Evolutionary conservation across 2,888 invertebrate species (phyloP), one percentile per base, ranked within the genome.

Genomic region (Chrysolina oricalcia): DNA sequence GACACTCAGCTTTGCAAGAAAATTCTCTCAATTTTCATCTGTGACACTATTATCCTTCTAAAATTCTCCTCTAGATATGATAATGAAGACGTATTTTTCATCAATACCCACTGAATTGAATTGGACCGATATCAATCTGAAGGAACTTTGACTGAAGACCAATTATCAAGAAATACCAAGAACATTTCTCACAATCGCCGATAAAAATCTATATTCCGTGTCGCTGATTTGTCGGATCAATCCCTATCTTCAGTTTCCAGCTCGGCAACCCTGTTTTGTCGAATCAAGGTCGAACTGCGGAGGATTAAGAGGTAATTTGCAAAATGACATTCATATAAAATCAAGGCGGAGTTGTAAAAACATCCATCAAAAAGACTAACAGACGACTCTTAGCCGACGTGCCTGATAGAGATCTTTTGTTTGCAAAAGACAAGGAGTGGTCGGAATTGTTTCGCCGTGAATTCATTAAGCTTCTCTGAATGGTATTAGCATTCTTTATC

Each of bases 291-390:
- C 72, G 40, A 69, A 46, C 63, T 56, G 67, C 17, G 65, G 65
- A 69, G 70, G 75, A 70, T 62, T 70, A 64, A 64, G 64, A 75
- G 53, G 46, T 53, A 65, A 76, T 78, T 76, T 76, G 75, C 75
- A 75, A 71, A 75, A 63, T 78, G 78, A 78, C 78, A 78, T 73
- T 78, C 73, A 73, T 78, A 73, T 76, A 67, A 69, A 75, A 76
- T 64, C 73, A 43, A 70, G 75, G 75, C 68, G 78, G 70, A 46
- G 75, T 69, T 35, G 70, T 43, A 21, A 68, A 53, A 71, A 69
- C 66, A 70, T 73, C 73, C 67, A 75, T 77, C 74, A 69, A 72
- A 67, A 74, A 70, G 72, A 59, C 71, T 69, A 73, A 74, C 74
- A 69, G 72, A 74, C 69, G 70, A 74, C 41, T 70, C 23, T 68